Conservation (phyloP, 2,113 vertebrate species). For the Holacanthus passer region DNA sequence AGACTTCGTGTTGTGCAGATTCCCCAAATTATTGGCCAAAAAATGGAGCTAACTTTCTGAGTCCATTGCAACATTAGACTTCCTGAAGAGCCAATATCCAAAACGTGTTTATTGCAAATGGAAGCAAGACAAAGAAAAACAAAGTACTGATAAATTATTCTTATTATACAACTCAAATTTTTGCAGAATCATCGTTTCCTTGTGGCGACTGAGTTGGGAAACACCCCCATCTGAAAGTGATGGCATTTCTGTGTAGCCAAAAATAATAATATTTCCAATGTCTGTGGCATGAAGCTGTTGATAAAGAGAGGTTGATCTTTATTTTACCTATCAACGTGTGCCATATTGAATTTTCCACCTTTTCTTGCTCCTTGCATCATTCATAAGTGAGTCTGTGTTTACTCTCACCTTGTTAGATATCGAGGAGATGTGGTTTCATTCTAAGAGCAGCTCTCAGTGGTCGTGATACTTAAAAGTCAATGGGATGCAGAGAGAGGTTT, state of each 20-base stretch:
- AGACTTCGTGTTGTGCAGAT: not conserved
- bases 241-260: too few relatives aligned
- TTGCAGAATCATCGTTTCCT: not conserved
- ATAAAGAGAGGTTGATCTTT: not conserved
- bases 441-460: not conserved
- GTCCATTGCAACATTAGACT: too few relatives aligned
- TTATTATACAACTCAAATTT: not conserved
- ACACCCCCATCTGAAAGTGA: not conserved
- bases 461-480: slow-evolving; percentile 23
- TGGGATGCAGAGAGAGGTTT: slow-evolving; percentile 9
- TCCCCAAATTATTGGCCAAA: not conserved
- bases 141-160: not conserved
- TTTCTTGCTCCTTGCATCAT: slow-evolving; percentile 18
- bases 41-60: not conserved
- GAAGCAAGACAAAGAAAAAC: not conserved
- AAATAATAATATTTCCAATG: not conserved
- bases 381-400: not conserved
- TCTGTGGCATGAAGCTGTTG: not conserved
- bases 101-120: not conserved
- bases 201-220: too few relatives aligned
- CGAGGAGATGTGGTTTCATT: not conserved
- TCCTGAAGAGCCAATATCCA: not conserved
- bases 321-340: not conserved
- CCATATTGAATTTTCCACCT: not conserved
- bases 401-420: not conserved